Evolutionary conservation across 1,140 invertebrate genomes (phyloP), one percentile per base, ranked within the genome.

Genomic region (Ceratosolen solmsi): DNA sequence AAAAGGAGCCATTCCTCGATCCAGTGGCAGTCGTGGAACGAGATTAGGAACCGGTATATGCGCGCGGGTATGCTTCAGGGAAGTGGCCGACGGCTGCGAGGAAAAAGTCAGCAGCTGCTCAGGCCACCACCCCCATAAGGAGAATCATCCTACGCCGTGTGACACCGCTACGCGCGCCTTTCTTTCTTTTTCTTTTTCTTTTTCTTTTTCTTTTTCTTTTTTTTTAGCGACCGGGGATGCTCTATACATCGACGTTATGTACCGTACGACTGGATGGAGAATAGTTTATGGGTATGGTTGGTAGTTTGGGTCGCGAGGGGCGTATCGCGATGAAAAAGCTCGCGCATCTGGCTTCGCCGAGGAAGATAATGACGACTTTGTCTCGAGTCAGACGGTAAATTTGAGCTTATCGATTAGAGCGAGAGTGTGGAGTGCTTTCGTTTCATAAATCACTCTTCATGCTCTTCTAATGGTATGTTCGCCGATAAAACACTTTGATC

Each of bases 21-120:
- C 4, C 17, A 41, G 13, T 49, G 3, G 70, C 51, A 13, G 11
- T 49, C 36, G 72, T 15, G 11, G 20, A 33, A 72, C 54, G 63
- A 72, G 80, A 82, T 82, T 82, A 82, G 80, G 73, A 82, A 82
- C 80, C 80, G 75, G 80, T 78, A 71, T 58, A 8, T 17, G 65
- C 46, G 41, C 46, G 30, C 41, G 20, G 25, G 4, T 11, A 27
- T 5, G 54, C 72, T 80, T 54, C 79, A 71, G 58, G 22, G 49
- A 81, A 81, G 58, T 70, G 30, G 38, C 20, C 63, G 27, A 13
- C 36, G 4, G 36, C 38, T 33, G 36, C 27, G 76, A n/a, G 20
- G 7, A 78, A 78, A 68, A 77, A 63, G 60, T 15, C 54, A 5
- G 46, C 49, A 11, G 46, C 49, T 58, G n/a, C 27, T 60, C 79